Evolutionary conservation across 2,888 invertebrate species (phyloP), one percentile per base, ranked within the genome.

Genomic region (Xestia rhomboidea): DNA sequence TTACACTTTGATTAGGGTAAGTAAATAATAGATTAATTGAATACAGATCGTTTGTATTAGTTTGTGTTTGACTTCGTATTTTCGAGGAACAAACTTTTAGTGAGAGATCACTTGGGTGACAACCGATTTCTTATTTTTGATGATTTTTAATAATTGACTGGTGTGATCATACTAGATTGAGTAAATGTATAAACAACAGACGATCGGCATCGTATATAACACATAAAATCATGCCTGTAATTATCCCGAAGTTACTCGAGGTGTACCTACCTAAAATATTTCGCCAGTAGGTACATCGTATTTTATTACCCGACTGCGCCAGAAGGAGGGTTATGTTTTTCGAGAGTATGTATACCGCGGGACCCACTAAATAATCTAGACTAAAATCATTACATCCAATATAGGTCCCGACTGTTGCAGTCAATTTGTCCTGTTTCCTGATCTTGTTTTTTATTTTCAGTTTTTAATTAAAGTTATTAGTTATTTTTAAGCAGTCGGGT

Each of bases 21-120:
- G 15, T 70, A 51, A 79, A 73, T 83, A 70, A 77, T 77, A 0
- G n/a, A 69, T 82, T 70, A 62, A 63, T 73, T 68, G 7, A 41
- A 11, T n/a, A 44, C 10, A 4, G 49, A n/a, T 66, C 6, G 10
- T 21, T 21, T 64, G 15, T 30, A 18, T 18, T 64, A 34, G 15
- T n/a, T n/a, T n/a, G n/a, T 68, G 15, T 46, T 77, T 54, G 38
- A 54, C 21, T 44, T 60, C 15, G 11, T n/a, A 49, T 76, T 67
- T 67, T 49, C 27, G 30, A 2, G 8, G 8, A 30, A n/a, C 10
- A 0, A 73, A 24, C 38, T 38, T 27, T 21, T 27, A 10, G 21
- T 11, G 5, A 63, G 30, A 21, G 15, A 46, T 6, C 21, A 46
- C 7, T 44, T 27, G 21, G 7, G 10, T 30, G 6, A 10, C 1